Percentiles rank a stretch among this genome's conserved stretches.
These are phyloP conservation scores for Microctonus hyperodae DNA, from an alignment of 2,888 invertebrate genomes.

Conservation along the genomic window DNA sequence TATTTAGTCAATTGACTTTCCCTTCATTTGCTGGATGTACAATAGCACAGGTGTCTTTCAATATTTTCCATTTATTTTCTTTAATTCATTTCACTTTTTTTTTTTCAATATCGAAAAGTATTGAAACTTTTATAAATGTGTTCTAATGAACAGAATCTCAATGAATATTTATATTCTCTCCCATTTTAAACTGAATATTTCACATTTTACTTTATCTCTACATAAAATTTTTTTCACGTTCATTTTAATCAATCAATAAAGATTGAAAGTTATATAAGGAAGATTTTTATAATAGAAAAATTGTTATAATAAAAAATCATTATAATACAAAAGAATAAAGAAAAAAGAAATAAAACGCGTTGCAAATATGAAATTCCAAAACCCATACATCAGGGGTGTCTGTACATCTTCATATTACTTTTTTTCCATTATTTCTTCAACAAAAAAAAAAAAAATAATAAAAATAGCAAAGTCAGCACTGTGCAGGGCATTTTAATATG, in stretches of 20 bases:
- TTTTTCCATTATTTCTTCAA: conserved; percentile 28
- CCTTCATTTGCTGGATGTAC: not conserved
- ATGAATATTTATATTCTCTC: conserved; percentile 58
- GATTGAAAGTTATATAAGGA: not conserved
- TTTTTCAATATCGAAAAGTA: not conserved
- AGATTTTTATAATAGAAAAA: not conserved
- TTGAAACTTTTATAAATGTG: not conserved
- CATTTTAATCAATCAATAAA: not conserved
- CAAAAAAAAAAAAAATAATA: not conserved
- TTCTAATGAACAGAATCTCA: conserved; percentile 56
- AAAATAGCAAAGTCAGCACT: conserved; percentile 55
- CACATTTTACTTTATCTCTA: not conserved
- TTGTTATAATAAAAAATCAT: not conserved
- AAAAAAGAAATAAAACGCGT: conserved; percentile 3
- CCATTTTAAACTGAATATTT: conserved; percentile 1
- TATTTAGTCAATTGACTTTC: not conserved
- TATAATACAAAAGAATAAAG: not conserved
- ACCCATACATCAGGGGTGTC: not conserved
- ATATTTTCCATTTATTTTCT: conserved; percentile 4
- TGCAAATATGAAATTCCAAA: not conserved
- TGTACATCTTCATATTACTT: not conserved
- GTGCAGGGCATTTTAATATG: conserved; percentile 57
- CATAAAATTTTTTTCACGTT: not conserved
- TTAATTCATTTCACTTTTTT: not conserved
- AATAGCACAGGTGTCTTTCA: not conserved